Evolutionary conservation across 2,888 invertebrate species (phyloP).

Genomic region (Ennomos quercinarius): DNA sequence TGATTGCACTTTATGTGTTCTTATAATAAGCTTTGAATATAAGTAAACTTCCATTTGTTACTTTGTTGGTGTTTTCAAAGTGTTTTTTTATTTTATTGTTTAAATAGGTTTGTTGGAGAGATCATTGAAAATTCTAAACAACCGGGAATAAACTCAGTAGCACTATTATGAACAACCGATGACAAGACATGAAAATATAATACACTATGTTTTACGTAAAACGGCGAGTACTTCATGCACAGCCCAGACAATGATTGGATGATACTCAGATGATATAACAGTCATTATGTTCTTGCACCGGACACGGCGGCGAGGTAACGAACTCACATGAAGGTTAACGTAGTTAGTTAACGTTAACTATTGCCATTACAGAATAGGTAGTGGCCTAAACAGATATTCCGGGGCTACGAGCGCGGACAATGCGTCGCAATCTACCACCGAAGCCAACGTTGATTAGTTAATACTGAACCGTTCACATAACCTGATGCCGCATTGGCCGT

Average conservation of each 20-base stretch:
- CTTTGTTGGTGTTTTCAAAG: neutral
- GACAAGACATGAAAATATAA: neutral
- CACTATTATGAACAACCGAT: neutral
- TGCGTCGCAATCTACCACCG: slow-evolving; percentile 80
- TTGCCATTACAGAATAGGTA: slow-evolving; percentile 79
- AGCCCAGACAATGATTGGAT: slow-evolving; percentile 33
- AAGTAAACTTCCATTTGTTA: slow-evolving; percentile 1
- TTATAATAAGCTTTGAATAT: slow-evolving; percentile 21
- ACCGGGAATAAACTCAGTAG: too few species aligned
- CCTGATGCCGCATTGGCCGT: slow-evolving; percentile 65
- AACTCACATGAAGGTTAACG: slow-evolving; percentile 67
- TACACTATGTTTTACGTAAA: slow-evolving; percentile 18
- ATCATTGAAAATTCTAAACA: too few species aligned
- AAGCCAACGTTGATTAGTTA: slow-evolving; percentile 84
- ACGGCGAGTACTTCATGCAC: slow-evolving; percentile 16
- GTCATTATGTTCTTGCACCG: slow-evolving; percentile 40
- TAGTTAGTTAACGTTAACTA: slow-evolving; percentile 72
- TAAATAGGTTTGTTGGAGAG: too few species aligned
- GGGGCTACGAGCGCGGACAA: slow-evolving; percentile 80
- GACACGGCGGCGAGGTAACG: slow-evolving; percentile 58
- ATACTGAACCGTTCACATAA: slow-evolving; percentile 78
- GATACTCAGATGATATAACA: slow-evolving; percentile 36
- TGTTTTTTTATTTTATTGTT: neutral
- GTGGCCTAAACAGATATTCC: slow-evolving; percentile 85
- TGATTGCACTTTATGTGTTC: slow-evolving; percentile 55